Evolutionary conservation across 2,888 invertebrate species (phyloP).

Genomic region (Phortica magna): DNA sequence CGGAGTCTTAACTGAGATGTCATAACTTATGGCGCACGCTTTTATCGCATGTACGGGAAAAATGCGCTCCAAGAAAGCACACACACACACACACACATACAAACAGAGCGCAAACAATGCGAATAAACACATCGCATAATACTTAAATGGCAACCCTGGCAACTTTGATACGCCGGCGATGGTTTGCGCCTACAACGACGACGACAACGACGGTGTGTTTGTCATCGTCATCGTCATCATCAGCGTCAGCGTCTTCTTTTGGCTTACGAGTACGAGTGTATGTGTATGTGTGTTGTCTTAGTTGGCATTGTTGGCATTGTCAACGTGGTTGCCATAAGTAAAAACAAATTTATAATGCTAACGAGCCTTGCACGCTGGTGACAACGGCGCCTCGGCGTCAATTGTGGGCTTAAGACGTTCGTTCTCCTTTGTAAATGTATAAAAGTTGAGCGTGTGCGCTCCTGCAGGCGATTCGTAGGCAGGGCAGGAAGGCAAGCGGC

Average conservation of each 20-base stretch:
- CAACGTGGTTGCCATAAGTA: conserved; percentile 18
- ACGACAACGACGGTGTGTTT: not conserved
- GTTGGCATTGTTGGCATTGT: conserved; percentile 6
- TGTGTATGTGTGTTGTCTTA: conserved; percentile 21
- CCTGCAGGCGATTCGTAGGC: too few species aligned
- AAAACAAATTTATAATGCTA: conserved; percentile 27
- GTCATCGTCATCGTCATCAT: not conserved
- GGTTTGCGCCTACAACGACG: not conserved
- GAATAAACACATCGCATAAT: not conserved
- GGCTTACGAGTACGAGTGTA: too few species aligned
- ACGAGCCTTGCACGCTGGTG: not conserved
- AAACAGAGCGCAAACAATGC: conserved; percentile 6
- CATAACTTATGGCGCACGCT: not conserved
- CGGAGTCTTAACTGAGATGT: conserved; percentile 13
- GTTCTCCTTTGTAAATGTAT: not conserved
- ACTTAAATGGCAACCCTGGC: too few species aligned
- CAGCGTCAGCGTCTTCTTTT: not conserved
- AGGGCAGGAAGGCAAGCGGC: not conserved
- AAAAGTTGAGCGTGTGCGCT: not conserved
- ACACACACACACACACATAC: not conserved
- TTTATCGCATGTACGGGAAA: conserved; percentile 2
- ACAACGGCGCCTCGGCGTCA: too few species aligned
- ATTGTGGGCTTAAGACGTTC: not conserved
- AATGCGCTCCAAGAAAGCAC: conserved; percentile 1
- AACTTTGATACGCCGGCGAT: too few species aligned